A percentile compares a stretch with the other conserved stretches of the same genome.
phyloP scores from a whole-genome alignment of 2,797 vertebrate genomes.

The Falco columbarius region DNA sequence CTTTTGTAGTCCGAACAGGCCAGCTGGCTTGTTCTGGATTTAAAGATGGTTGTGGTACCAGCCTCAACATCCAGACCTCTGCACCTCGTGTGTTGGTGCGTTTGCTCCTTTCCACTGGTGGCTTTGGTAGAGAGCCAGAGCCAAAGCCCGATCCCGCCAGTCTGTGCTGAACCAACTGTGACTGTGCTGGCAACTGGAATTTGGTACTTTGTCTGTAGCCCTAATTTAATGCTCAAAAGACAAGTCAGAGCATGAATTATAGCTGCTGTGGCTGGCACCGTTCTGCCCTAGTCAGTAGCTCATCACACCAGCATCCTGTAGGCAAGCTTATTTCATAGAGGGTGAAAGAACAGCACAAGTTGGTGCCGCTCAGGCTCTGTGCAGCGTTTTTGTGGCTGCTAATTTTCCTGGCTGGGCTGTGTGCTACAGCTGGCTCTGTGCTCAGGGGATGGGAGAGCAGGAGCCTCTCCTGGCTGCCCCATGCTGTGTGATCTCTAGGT shows the following conservation, averaged over 20 bases:
- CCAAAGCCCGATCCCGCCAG: neutral
- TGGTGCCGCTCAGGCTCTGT: neutral
- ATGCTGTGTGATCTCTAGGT: neutral
- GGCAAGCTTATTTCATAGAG: neutral
- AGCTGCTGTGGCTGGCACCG: neutral
- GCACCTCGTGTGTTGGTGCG: neutral
- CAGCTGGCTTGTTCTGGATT: neutral
- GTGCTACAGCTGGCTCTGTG: neutral
- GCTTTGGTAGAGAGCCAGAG: neutral
- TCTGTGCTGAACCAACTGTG: neutral
- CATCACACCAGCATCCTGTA: neutral
- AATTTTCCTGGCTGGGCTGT: neutral
- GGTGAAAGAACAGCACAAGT: neutral
- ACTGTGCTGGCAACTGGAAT: neutral
- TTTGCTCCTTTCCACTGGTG: neutral
- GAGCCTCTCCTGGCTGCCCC: neutral
- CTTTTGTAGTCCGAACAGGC: neutral
- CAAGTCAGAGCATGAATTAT: neutral
- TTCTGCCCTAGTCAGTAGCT: neutral
- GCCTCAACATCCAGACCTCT: neutral
- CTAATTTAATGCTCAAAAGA: neutral
- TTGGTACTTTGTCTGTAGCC: neutral
- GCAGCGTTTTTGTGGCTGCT: neutral
- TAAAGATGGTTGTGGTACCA: neutral
- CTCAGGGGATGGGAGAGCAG: neutral